These are phyloP conservation scores for Machaerirhynchus nigripectus DNA, from an alignment of 2,113 vertebrate species.

Conservation along the genomic window DNA sequence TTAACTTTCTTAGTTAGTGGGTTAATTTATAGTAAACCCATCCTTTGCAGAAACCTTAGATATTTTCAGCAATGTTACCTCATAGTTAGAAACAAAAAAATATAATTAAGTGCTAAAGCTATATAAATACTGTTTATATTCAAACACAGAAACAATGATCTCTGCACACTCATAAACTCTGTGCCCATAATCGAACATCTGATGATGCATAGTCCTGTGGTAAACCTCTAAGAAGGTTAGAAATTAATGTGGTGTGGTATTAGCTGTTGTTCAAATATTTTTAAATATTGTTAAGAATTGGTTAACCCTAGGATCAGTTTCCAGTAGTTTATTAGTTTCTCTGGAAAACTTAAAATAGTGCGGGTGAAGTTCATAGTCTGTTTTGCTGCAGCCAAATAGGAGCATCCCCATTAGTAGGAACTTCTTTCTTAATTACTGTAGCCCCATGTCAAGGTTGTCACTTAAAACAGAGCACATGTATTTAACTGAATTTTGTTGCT, in stretches of 20 bases:
- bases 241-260: neutral
- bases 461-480: neutral
- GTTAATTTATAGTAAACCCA: constrained; percentile 66
- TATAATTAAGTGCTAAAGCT: constrained; percentile 47
- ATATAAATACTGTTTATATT: neutral
- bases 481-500: neutral
- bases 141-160: neutral
- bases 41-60: constrained; percentile 49
- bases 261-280: constrained; percentile 28
- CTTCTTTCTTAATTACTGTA: neutral
- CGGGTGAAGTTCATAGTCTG: neutral
- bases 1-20: constrained; percentile 67
- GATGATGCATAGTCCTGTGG: neutral
- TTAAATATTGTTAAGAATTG: neutral
- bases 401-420: constrained; percentile 1
- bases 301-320: constrained; percentile 7
- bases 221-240: constrained; percentile 17
- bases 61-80: constrained; percentile 41
- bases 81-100: constrained; percentile 60
- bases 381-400: constrained; percentile 7
- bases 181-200: constrained; percentile 1
- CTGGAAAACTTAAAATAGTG: neutral
- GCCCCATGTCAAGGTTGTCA: neutral
- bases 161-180: neutral
- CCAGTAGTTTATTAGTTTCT: neutral